Evolutionary conservation across 2,888 invertebrate species (phyloP), one percentile per base, ranked within the genome.

Genomic region (Oegoconia quadripuncta): DNA sequence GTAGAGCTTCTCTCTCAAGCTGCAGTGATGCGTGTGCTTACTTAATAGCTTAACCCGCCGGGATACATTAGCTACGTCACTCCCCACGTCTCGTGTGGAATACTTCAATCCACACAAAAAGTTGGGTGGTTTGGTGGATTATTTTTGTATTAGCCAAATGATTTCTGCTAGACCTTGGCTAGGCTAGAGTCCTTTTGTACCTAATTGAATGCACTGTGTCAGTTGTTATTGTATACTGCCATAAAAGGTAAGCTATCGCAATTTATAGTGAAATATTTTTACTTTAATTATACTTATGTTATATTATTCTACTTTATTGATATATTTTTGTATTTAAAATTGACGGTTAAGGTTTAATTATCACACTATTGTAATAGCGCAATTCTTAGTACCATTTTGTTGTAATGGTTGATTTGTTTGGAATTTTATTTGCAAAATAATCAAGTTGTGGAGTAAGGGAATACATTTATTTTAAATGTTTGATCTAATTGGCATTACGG

Each of bases 371-470:
- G 23, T 33, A 28, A 52, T 60, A 63, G 53, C 52, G 48, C 51
- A 54, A 56, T 49, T 44, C 40, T n/a, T 51, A 46, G 38, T 38
- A 44, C 44, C 28, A 30, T 36, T 29, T 34, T 25, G 16, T 31
- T 34, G 12, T 35, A 34, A 16, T 45, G 28, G 17, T 30, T 44
- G 27, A 28, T 29, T 46, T 40, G 38, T 34, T 49, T 43, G 16
- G 8, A 28, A 46, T 34, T 38, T 26, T 22, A 20, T 35, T 39
- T 18, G 37, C 22, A 41, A 48, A 51, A 39, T 39, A 37, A 64
- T 67, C 68, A 64, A 72, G 65, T 59, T 63, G 59, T 62, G 71
- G 70, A 74, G 68, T 71, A 66, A 66, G 64, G 53, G 44, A 42
- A 34, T 33, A 29, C 34, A 41, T 30, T 48, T 59, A 59, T 59